These are phyloP conservation scores for Drosophila pseudotalamancana DNA, from an alignment of 2,888 invertebrate species.

Conservation along the genomic window DNA sequence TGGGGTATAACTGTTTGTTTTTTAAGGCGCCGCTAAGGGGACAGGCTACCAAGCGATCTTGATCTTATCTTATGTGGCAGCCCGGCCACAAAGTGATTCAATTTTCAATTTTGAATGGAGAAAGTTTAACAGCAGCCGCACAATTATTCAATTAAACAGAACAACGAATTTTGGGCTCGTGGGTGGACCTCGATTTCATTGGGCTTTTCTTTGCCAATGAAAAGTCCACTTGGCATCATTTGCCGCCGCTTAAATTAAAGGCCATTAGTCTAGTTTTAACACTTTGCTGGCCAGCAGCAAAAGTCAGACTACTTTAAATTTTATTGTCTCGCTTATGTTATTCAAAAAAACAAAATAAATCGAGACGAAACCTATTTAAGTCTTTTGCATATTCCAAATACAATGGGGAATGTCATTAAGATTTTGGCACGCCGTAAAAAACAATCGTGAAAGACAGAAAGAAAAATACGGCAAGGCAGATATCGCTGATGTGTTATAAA, in stretches of 20 bases:
- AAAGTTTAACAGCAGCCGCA: conserved; percentile 55
- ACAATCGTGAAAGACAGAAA: conserved; percentile 31
- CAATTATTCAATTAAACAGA: conserved; percentile 67
- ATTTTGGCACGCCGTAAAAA: conserved; percentile 75
- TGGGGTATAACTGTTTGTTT: too few species aligned
- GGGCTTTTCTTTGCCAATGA: conserved; percentile 19
- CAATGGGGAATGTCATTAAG: conserved; percentile 67
- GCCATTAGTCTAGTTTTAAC: conserved; percentile 71
- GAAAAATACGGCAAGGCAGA: conserved; percentile 13
- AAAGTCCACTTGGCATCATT: conserved; percentile 29
- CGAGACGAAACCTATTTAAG: conserved; percentile 58
- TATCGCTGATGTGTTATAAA: conserved; percentile 75
- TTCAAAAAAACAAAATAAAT: conserved; percentile 43
- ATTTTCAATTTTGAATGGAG: conserved; percentile 75
- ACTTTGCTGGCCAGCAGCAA: conserved; percentile 44
- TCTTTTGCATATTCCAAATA: conserved; percentile 64
- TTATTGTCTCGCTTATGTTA: conserved; percentile 59
- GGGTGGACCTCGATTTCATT: conserved; percentile 10
- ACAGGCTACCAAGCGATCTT: conserved; percentile 42
- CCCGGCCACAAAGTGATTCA: conserved; percentile 67
- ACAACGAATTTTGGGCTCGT: background rate
- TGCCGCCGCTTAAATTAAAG: conserved; percentile 54
- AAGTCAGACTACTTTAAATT: conserved; percentile 36
- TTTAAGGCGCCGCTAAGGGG: conserved; percentile 74
- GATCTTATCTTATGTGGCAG: conserved; percentile 43